Percentiles rank a stretch among this genome's conserved stretches.
Conservation (phyloP, 2,113 vertebrate species). For the Microcebus tavaratra region DNA sequence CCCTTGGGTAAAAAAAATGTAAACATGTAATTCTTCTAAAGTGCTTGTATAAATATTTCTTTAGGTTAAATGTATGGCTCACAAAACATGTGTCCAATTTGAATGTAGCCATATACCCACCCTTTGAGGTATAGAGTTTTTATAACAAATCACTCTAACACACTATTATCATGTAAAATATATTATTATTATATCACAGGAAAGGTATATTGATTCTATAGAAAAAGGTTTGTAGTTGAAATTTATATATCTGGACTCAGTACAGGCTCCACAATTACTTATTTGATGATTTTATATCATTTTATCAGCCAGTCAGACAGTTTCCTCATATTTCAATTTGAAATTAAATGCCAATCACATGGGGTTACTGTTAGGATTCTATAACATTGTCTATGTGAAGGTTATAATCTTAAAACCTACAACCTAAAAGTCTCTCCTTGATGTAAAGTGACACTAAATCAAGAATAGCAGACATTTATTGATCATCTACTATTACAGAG, state of each 20-base stretch:
- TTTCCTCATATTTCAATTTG: neutral
- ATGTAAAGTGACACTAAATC: neutral
- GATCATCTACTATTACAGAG: neutral
- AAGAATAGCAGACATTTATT: neutral
- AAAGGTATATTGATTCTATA: neutral
- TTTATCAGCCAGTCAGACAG: neutral
- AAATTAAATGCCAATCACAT: neutral
- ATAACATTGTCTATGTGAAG: no score
- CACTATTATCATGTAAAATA: neutral
- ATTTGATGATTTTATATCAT: neutral
- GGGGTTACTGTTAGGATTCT: neutral
- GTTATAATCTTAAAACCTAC: no score
- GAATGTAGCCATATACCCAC: neutral
- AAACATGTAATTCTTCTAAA: neutral
- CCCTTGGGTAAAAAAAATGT: neutral
- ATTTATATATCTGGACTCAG: neutral
- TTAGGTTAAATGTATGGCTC: neutral
- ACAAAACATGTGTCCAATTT: neutral
- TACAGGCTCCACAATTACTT: neutral
- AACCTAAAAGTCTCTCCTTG: neutral
- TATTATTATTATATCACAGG: neutral
- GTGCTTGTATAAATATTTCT: neutral
- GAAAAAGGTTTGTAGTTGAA: neutral
- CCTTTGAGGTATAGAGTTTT: neutral
- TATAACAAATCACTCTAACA: neutral